A percentile compares a stretch with the other conserved stretches of the same genome.
These are phyloP conservation scores for Alcis repandata DNA, from an alignment of 2,888 invertebrate genomes.

Conservation along the genomic window DNA sequence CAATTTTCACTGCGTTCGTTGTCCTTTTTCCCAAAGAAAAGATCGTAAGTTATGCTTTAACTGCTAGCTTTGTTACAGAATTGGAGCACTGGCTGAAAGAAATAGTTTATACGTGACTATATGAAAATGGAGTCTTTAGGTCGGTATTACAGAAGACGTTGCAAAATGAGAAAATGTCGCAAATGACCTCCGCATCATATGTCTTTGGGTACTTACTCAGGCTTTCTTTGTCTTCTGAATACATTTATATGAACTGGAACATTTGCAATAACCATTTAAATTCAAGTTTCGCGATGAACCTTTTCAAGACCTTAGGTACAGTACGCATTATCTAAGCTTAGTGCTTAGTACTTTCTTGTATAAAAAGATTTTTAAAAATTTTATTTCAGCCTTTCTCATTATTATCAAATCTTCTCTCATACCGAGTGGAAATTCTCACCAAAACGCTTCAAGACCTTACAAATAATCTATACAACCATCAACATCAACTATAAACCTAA, in stretches of 20 bases:
- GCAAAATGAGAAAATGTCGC: constrained; percentile 23
- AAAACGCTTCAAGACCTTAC: too few relatives aligned
- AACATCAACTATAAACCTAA: too few relatives aligned
- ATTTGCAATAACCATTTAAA: not conserved
- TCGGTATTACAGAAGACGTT: constrained; percentile 7
- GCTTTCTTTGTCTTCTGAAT: constrained; percentile 8
- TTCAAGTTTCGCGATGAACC: not conserved
- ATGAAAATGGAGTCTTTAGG: constrained; percentile 26
- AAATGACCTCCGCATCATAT: constrained; percentile 11
- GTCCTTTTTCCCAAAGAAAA: constrained; percentile 27
- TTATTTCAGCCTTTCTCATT: too few relatives aligned
- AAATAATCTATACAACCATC: too few relatives aligned
- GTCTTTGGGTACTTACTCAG: not conserved
- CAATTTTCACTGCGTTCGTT: constrained; percentile 27
- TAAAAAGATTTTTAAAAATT: too few relatives aligned
- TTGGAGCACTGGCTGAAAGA: constrained; percentile 30
- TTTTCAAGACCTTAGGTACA: not conserved
- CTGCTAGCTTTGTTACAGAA: constrained; percentile 31
- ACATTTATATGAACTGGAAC: not conserved
- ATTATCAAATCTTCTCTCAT: too few relatives aligned
- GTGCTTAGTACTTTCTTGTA: too few relatives aligned
- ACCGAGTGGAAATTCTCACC: too few relatives aligned
- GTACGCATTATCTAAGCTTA: not conserved
- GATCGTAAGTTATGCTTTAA: constrained; percentile 32
- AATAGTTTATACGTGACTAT: constrained; percentile 34